A percentile compares a stretch with the other conserved stretches of the same genome.
Conservation (phyloP, 2,888 invertebrate genomes). For the Drosophila austrosaltans region DNA sequence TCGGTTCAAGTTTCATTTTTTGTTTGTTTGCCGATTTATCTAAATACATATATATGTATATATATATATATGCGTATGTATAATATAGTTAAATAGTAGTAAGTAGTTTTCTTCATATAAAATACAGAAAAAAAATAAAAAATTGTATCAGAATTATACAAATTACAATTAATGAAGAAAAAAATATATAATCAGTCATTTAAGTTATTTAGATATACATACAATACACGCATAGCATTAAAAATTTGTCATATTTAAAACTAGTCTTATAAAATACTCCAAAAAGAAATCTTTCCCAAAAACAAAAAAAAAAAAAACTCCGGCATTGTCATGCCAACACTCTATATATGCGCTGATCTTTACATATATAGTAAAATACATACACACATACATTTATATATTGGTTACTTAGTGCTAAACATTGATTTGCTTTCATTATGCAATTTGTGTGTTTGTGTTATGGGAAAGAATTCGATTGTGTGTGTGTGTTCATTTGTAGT, state of each 20-base stretch:
- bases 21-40: neutral
- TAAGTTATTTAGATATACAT: constrained; percentile 66
- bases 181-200: constrained; percentile 77
- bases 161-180: constrained; percentile 61
- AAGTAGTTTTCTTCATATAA: constrained; percentile 39
- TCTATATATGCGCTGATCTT: constrained; percentile 22
- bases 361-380: constrained; percentile 35
- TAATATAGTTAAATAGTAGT: constrained; percentile 30
- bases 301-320: neutral
- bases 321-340: neutral
- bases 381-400: constrained; percentile 16
- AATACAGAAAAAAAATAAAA: constrained; percentile 30
- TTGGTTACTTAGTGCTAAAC: constrained; percentile 1
- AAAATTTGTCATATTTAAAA: constrained; percentile 5
- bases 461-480: constrained; percentile 1
- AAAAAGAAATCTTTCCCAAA: neutral
- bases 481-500: neutral
- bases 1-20: neutral
- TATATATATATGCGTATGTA: constrained; percentile 15
- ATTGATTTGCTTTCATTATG: constrained; percentile 4
- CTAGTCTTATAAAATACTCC: neutral
- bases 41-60: constrained; percentile 21
- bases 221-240: constrained; percentile 42
- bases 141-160: constrained; percentile 15
- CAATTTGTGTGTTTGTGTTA: constrained; percentile 2